Conservation (phyloP, 2,797 vertebrate genomes). For the Rhadinocentrus ornatus region DNA sequence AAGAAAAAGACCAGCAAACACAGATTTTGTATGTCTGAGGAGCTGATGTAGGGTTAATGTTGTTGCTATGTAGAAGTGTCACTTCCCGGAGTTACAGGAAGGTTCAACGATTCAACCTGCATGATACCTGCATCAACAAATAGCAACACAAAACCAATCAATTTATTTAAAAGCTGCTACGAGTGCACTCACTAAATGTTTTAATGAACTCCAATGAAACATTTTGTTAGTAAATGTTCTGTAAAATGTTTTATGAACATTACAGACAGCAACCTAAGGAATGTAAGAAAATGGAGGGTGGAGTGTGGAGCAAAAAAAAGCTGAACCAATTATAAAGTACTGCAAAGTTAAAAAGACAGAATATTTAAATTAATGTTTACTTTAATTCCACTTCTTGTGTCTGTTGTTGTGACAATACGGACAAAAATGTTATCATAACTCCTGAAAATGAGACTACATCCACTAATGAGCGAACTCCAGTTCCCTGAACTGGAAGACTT, state of each 20-base stretch:
- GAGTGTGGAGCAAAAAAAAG: not conserved
- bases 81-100: not conserved
- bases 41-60: not conserved
- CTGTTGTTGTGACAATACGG: too few species aligned
- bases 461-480: not conserved
- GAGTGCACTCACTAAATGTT: too few species aligned
- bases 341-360: too few species aligned
- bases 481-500: not conserved
- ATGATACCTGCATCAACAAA: not conserved
- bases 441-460: too few species aligned
- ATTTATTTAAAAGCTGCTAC: not conserved
- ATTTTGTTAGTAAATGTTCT: not conserved
- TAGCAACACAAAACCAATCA: too few species aligned
- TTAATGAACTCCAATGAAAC: too few species aligned
- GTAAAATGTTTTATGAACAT: not conserved
- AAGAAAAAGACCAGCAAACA: slow-evolving; percentile 14
- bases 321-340: too few species aligned
- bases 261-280: too few species aligned
- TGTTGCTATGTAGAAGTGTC: not conserved
- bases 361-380: too few species aligned
- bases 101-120: not conserved
- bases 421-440: too few species aligned
- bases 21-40: not conserved
- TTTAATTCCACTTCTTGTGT: too few species aligned
- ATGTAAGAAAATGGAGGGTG: not conserved